phyloP scores from a whole-genome alignment of 2,888 invertebrate genomes.

The Tenthredo livida region DNA sequence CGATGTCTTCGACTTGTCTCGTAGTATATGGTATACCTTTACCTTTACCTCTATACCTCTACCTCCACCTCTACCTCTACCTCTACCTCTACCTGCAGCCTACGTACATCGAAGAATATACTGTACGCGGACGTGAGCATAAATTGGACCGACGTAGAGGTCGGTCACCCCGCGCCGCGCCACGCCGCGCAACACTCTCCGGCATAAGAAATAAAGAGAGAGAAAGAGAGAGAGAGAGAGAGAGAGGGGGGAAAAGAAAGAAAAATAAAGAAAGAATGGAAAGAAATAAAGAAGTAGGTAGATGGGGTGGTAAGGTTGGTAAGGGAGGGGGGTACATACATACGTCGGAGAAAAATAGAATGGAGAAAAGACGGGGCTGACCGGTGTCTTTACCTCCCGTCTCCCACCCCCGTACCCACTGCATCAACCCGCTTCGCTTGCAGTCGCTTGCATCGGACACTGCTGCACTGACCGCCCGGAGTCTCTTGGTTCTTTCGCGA shows the following conservation, averaged over 20 bases:
- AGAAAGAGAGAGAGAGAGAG: conserved; percentile 52
- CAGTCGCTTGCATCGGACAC: conserved; percentile 18
- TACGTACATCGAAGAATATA: neutral
- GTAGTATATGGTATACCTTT: neutral
- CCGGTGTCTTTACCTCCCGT: conserved; percentile 57
- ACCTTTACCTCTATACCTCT: neutral
- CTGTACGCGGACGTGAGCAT: conserved; percentile 43
- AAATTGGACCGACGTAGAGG: conserved; percentile 46
- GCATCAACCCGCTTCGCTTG: conserved; percentile 38
- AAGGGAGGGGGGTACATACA: neutral
- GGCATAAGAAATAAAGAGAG: conserved; percentile 53
- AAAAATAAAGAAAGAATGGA: conserved; percentile 37
- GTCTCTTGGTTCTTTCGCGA: neutral
- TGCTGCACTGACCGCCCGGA: neutral
- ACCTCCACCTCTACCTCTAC: neutral
- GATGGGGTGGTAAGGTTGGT: neutral
- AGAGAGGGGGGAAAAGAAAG: conserved; percentile 35
- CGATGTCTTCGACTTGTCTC: neutral
- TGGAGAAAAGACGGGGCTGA: conserved; percentile 53
- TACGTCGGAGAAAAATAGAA: conserved; percentile 23
- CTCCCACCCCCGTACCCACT: conserved; percentile 35
- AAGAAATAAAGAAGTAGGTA: conserved; percentile 56
- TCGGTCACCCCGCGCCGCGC: conserved; percentile 38
- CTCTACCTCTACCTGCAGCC: neutral
- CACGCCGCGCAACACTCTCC: neutral